Conservation (phyloP, 2,797 vertebrate species). For the Sebastes diaconus region DNA sequence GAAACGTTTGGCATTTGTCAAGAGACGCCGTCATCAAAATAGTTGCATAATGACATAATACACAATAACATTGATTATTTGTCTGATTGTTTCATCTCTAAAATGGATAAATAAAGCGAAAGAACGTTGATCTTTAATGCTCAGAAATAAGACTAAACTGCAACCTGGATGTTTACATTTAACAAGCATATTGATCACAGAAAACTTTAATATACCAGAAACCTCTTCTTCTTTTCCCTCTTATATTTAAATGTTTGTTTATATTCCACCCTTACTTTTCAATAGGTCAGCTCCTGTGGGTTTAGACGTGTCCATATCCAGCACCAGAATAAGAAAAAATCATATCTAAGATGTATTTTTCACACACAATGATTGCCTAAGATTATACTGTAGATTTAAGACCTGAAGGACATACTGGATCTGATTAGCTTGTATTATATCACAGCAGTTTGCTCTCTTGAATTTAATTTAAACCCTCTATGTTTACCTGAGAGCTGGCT, state of each 20-base stretch:
- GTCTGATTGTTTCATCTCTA: neutral
- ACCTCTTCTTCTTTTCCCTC: neutral
- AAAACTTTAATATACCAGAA: neutral
- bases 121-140: too few species aligned
- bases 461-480: neutral
- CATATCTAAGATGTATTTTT: neutral
- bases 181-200: neutral
- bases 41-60: neutral
- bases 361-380: neutral
- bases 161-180: neutral
- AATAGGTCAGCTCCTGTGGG: neutral
- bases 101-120: neutral
- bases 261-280: neutral
- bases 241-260: neutral
- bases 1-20: neutral
- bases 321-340: neutral
- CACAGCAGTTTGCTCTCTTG: neutral
- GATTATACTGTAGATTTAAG: neutral
- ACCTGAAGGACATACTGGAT: neutral
- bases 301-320: neutral
- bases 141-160: neutral
- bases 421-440: neutral
- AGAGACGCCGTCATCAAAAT: neutral
- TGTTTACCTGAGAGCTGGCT: conserved; percentile 93
- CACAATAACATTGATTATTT: neutral